Percentiles rank a stretch among this genome's conserved stretches.
Conservation (phyloP, 2,797 vertebrate genomes). For the Diplodus puntazzo region DNA sequence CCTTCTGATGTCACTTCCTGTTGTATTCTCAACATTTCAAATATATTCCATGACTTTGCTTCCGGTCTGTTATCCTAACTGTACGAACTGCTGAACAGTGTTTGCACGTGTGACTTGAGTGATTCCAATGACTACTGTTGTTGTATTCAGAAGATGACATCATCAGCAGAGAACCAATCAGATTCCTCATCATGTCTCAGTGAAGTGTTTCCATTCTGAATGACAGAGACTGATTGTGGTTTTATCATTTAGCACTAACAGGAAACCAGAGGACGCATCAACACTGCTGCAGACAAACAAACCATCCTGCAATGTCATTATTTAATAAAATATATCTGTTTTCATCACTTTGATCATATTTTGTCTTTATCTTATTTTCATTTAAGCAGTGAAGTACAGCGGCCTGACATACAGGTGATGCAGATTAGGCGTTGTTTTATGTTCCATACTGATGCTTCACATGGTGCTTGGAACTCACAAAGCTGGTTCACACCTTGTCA, state of each 20-base stretch:
- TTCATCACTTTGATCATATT: neutral
- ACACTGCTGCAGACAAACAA: neutral
- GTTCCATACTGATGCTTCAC: too few relatives aligned
- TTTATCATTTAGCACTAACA: neutral
- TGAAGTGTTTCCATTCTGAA: neutral
- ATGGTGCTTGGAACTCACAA: too few relatives aligned
- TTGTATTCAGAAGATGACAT: constrained; percentile 7
- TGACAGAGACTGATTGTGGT: neutral
- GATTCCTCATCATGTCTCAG: neutral
- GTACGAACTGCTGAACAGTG: neutral
- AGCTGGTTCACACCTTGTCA: too few relatives aligned
- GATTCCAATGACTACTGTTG: neutral
- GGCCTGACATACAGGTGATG: too few relatives aligned
- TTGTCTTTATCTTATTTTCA: neutral
- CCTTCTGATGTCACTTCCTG: neutral
- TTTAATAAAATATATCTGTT: neutral
- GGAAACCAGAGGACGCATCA: neutral
- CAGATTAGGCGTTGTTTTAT: too few relatives aligned
- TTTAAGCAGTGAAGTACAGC: too few relatives aligned
- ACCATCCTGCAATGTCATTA: neutral
- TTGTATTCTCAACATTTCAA: neutral
- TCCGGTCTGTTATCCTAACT: neutral
- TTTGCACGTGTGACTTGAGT: constrained; percentile 2
- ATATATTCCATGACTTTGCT: neutral
- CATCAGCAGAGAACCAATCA: neutral